These are phyloP conservation scores for Palaemon carinicauda DNA, from an alignment of 1,140 invertebrate species.

Conservation along the genomic window DNA sequence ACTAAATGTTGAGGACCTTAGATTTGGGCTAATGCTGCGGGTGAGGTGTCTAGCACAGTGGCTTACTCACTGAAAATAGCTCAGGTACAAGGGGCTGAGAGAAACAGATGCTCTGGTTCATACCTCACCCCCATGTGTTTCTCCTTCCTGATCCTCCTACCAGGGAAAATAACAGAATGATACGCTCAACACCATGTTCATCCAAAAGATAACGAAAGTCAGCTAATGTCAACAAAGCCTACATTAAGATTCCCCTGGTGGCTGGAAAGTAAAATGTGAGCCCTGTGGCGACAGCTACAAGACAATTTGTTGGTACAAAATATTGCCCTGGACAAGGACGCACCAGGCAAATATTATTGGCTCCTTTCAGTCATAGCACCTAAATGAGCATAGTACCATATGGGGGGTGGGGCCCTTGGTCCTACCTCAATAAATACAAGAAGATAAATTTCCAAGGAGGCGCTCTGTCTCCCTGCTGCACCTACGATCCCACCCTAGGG, in stretches of 20 bases:
- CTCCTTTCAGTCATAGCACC: conserved; percentile 12
- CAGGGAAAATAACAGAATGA: conserved; percentile 60
- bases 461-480: conserved; percentile 4
- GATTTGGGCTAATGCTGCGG: conserved; percentile 58
- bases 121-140: conserved; percentile 60
- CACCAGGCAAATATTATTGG: conserved; percentile 42
- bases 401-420: conserved; percentile 26
- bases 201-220: conserved; percentile 53
- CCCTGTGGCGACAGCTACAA: conserved; percentile 30
- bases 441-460: conserved; percentile 7
- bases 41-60: conserved; percentile 58
- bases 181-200: conserved; percentile 58
- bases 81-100: conserved; percentile 58
- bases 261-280: conserved; percentile 53
- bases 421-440: conserved; percentile 35
- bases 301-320: conserved; percentile 35
- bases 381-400: conserved; percentile 25
- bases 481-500: conserved; percentile 20
- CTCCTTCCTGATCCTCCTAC: conserved; percentile 60
- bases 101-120: conserved; percentile 58
- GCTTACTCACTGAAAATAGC: conserved; percentile 59
- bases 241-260: conserved; percentile 40
- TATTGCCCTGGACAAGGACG: conserved; percentile 34
- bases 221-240: conserved; percentile 44
- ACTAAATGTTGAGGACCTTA: conserved; percentile 56